These are phyloP conservation scores for Donacobius atricapilla DNA, from an alignment of 2,113 vertebrate genomes.

Conservation along the genomic window DNA sequence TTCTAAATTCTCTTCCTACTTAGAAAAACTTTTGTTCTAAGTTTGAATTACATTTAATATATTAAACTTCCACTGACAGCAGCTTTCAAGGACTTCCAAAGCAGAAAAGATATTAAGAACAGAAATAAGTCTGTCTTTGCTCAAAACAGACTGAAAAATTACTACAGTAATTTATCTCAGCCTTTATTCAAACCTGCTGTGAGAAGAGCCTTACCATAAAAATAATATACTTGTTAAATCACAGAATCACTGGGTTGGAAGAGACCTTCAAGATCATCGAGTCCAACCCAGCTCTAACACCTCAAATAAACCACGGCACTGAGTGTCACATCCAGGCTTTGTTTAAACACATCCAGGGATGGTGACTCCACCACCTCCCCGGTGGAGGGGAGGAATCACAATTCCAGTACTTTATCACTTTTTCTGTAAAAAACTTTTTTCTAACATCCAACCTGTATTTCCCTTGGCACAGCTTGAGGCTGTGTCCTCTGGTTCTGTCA, in stretches of 20 bases:
- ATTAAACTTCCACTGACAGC: not conserved
- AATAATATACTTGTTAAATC: not conserved
- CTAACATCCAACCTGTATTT: rapidly evolving
- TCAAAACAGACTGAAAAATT: not conserved
- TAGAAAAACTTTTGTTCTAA: not conserved
- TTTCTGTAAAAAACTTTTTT: not conserved
- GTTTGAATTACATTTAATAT: not conserved
- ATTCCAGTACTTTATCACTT: not conserved
- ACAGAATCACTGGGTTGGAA: not conserved
- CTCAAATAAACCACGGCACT: not conserved
- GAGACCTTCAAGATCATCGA: rapidly evolving
- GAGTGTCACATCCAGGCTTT: not conserved
- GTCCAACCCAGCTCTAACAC: not conserved
- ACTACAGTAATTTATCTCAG: not conserved
- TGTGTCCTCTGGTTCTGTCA: not conserved
- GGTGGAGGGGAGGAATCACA: too few species aligned
- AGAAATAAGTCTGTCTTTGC: not conserved
- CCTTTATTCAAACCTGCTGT: not conserved
- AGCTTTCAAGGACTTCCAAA: not conserved
- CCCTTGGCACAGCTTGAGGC: rapidly evolving
- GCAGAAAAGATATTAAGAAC: not conserved
- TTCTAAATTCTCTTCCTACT: not conserved
- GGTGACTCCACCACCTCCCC: not conserved
- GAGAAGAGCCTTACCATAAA: not conserved
- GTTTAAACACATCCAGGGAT: not conserved